Conservation (phyloP, 2,113 vertebrate genomes). For the Bagarius yarrelli region DNA sequence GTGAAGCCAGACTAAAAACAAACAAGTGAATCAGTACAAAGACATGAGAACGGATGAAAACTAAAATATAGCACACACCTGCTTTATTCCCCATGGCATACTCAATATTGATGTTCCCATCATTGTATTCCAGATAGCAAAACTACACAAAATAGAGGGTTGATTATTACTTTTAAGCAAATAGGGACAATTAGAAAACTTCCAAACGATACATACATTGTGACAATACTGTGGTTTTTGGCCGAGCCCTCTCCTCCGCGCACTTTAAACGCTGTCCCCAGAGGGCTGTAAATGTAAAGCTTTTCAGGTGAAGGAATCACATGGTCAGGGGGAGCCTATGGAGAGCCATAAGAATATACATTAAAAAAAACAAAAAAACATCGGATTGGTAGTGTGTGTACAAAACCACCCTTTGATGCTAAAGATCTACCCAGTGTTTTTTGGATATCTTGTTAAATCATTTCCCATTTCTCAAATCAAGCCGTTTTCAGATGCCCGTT, state of each 20-base stretch:
- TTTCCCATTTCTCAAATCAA: too few relatives aligned
- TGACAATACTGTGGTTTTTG: constrained; percentile 91
- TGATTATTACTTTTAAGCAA: background rate
- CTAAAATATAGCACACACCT: constrained; percentile 70
- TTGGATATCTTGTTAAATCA: too few relatives aligned
- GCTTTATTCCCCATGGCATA: constrained; percentile 97
- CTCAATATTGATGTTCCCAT: constrained; percentile 98
- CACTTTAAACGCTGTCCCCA: constrained; percentile 91
- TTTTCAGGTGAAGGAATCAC: constrained; percentile 87
- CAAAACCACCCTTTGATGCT: too few relatives aligned
- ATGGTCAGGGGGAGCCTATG: constrained; percentile 90
- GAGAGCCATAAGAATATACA: constrained; percentile 12
- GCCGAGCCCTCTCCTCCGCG: constrained; percentile 70
- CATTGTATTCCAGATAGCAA: constrained; percentile 99
- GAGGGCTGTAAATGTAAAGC: constrained; percentile 89
- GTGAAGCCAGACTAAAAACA: constrained; percentile 88
- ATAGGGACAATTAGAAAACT: background rate
- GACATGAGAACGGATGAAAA: background rate
- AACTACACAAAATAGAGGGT: constrained; percentile 67
- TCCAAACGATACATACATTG: constrained; percentile 80
- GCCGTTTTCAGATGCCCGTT: too few relatives aligned
- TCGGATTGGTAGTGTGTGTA: too few relatives aligned
- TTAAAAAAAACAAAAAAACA: too few relatives aligned
- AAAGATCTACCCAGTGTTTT: too few relatives aligned
- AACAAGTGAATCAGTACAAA: background rate